phyloP scores from a whole-genome alignment of 2,888 invertebrate species.

The Amiota communis region DNA sequence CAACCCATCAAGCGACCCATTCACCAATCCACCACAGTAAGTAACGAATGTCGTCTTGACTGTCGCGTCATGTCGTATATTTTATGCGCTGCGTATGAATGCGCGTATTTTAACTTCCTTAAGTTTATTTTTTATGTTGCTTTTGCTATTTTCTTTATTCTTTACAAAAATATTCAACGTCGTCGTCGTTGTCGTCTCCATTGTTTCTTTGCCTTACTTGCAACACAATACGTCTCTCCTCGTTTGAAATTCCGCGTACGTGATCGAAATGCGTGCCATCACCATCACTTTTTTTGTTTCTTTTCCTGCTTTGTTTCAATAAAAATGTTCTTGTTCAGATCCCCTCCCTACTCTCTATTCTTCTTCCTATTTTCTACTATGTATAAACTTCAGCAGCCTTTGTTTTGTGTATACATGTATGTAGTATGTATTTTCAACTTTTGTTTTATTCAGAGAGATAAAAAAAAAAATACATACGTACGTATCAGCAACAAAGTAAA shows the following conservation, averaged over 20 bases:
- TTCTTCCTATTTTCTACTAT: constrained; percentile 4
- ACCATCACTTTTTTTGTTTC: neutral
- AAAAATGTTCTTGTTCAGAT: neutral
- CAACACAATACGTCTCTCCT: too few species aligned
- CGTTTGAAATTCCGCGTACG: constrained; percentile 45
- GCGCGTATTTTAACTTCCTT: constrained; percentile 9
- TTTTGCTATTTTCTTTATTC: neutral
- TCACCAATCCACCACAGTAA: neutral
- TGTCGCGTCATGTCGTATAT: neutral
- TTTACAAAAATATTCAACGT: constrained; percentile 9
- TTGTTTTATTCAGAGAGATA: too few species aligned
- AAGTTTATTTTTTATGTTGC: neutral
- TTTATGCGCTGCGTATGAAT: constrained; percentile 21
- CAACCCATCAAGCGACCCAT: neutral
- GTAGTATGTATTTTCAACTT: too few species aligned
- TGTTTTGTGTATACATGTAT: too few species aligned
- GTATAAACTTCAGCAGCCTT: neutral
- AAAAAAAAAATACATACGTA: too few species aligned
- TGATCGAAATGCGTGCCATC: constrained; percentile 46
- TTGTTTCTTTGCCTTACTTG: constrained; percentile 20
- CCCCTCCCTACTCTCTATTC: neutral
- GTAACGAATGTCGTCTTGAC: neutral
- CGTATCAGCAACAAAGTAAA: neutral
- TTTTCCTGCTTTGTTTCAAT: constrained; percentile 3
- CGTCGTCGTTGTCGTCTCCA: neutral